Evolutionary conservation across 1,140 invertebrate species (phyloP).

Genomic region (Bombus waltoni): DNA sequence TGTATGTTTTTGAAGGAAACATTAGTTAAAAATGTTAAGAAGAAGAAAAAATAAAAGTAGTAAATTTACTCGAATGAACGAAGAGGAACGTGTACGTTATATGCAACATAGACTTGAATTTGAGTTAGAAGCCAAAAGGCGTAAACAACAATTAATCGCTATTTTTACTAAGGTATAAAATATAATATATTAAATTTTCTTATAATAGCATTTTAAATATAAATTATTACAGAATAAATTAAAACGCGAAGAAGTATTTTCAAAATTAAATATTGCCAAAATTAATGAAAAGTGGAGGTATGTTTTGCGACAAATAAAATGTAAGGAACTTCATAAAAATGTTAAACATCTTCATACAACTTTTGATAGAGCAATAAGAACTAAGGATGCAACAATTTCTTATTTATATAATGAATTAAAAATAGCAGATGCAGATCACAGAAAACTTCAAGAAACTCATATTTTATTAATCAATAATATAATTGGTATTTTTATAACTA

Average conservation of each 20-base stretch:
- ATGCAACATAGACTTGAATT: constrained; percentile 90
- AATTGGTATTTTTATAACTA: constrained; percentile 82
- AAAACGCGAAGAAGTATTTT: constrained; percentile 89
- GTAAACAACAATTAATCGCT: constrained; percentile 90
- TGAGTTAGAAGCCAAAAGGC: constrained; percentile 89
- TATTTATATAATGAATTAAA: constrained; percentile 86
- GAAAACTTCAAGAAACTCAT: constrained; percentile 86
- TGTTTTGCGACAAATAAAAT: constrained; percentile 88
- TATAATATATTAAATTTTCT: background rate
- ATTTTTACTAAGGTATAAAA: constrained; percentile 88
- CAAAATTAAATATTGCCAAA: constrained; percentile 90
- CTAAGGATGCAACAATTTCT: constrained; percentile 87
- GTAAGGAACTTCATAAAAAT: constrained; percentile 87
- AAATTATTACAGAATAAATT: constrained; percentile 87
- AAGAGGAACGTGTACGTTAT: constrained; percentile 90
- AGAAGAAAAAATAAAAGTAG: constrained; percentile 51
- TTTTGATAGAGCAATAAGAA: constrained; percentile 85
- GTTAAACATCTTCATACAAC: constrained; percentile 85
- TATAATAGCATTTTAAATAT: constrained; percentile 11
- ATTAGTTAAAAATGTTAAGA: constrained; percentile 47
- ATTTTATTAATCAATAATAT: constrained; percentile 87
- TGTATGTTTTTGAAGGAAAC: background rate
- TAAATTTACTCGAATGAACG: constrained; percentile 89
- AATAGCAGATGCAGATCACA: constrained; percentile 88
- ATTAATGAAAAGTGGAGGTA: constrained; percentile 92